These are phyloP conservation scores for Dioctria linearis DNA, from an alignment of 2,888 invertebrate genomes.

Conservation along the genomic window DNA sequence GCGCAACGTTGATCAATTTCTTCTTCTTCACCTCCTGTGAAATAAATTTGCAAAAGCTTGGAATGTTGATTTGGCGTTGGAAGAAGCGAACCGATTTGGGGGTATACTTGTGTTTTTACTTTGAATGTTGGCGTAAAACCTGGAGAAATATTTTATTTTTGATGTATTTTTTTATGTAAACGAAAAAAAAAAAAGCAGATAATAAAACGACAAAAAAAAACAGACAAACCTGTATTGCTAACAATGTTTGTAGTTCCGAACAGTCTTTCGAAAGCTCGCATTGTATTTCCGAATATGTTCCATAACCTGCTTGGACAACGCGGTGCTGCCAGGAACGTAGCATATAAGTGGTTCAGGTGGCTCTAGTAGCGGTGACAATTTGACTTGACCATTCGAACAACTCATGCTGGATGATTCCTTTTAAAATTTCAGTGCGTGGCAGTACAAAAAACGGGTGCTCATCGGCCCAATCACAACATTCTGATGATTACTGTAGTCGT, in stretches of 20 bases:
- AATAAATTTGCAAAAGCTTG: conserved; percentile 62
- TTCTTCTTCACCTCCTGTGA: conserved; percentile 60
- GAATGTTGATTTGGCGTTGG: conserved; percentile 58
- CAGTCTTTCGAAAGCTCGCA: conserved; percentile 16
- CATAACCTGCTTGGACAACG: conserved; percentile 14
- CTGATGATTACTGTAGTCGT: background rate
- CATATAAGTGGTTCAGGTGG: conserved; percentile 17
- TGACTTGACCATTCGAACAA: conserved; percentile 30
- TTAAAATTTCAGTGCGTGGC: conserved; percentile 24
- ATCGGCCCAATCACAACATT: conserved; percentile 13
- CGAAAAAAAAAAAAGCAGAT: background rate
- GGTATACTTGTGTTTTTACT: conserved; percentile 58
- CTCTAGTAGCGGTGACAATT: conserved; percentile 6
- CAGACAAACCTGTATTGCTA: conserved; percentile 42
- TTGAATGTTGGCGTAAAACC: conserved; percentile 39
- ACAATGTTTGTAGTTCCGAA: conserved; percentile 43
- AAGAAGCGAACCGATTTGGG: conserved; percentile 55
- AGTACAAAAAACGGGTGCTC: background rate
- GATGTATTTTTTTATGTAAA: conserved; percentile 6
- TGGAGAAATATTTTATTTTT: conserved; percentile 37
- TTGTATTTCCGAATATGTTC: conserved; percentile 11
- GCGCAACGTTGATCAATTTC: conserved; percentile 59
- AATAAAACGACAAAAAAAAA: conserved; percentile 13
- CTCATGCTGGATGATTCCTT: conserved; percentile 18
- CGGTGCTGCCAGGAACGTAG: conserved; percentile 8